A percentile compares a stretch with the other conserved stretches of the same genome.
phyloP scores from a whole-genome alignment of 2,113 vertebrate species.

The Coryphaenoides rupestris region DNA sequence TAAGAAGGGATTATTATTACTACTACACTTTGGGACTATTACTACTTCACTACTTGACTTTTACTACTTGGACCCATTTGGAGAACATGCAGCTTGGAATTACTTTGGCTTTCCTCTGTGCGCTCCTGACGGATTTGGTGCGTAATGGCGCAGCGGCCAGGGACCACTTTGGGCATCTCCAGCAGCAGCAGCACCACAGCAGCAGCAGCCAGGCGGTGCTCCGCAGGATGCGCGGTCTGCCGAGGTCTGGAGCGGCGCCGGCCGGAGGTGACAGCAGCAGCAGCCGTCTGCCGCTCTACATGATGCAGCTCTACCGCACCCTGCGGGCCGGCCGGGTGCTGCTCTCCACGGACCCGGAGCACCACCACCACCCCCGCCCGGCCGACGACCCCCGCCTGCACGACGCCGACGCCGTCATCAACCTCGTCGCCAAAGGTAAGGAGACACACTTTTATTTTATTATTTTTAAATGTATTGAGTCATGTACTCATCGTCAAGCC shows the following conservation, averaged over 20 bases:
- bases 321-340: slow-evolving; percentile 55
- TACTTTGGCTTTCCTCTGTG: slow-evolving; percentile 25
- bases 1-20: slow-evolving; percentile 4
- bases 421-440: slow-evolving; percentile 80
- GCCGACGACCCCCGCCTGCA: slow-evolving; percentile 59
- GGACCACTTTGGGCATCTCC: not conserved
- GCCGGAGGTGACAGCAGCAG: slow-evolving; percentile 7
- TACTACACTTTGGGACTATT: slow-evolving; percentile 9
- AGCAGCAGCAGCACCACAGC: not conserved
- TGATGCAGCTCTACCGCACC: slow-evolving; percentile 82
- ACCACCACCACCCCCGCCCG: slow-evolving; percentile 3
- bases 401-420: slow-evolving; percentile 75
- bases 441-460: not conserved
- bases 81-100: slow-evolving; percentile 46
- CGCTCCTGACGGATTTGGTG: slow-evolving; percentile 41
- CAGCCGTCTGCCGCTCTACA: slow-evolving; percentile 71
- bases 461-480: not conserved
- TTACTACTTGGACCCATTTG: no score
- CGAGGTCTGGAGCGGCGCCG: slow-evolving; percentile 9
- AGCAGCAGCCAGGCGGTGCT: slow-evolving; percentile 30
- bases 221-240: slow-evolving; percentile 11
- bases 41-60: no score
- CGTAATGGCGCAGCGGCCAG: not conserved
- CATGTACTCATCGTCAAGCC: no score
- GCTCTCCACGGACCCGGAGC: not conserved